These are phyloP conservation scores for Octodonta nipae DNA, from an alignment of 2,888 invertebrate species.

Conservation along the genomic window DNA sequence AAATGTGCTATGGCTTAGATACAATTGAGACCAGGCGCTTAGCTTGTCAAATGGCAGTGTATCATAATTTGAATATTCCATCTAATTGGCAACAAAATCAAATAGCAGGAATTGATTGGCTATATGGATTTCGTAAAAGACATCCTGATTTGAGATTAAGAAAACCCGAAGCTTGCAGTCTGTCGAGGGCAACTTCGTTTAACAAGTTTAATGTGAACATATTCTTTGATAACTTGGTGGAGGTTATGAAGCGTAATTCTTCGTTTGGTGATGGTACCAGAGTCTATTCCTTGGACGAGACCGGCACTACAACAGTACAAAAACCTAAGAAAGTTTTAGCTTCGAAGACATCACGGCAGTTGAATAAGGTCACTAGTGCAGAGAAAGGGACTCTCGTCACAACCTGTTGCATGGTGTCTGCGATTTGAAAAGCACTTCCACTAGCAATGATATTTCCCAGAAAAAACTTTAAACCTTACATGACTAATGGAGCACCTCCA, in stretches of 20 bases:
- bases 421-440: neutral
- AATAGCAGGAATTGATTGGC: no score
- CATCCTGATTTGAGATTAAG: constrained; percentile 10
- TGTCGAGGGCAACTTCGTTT: constrained; percentile 2
- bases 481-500: constrained; percentile 1
- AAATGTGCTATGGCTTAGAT: constrained; percentile 8
- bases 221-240: constrained; percentile 2
- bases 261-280: no score
- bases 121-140: no score
- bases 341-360: no score
- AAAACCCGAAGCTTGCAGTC: constrained; percentile 8
- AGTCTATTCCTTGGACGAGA: constrained; percentile 1
- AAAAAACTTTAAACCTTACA: constrained; percentile 1
- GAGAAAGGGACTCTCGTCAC: no score
- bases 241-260: neutral
- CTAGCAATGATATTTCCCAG: no score
- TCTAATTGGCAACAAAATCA: no score
- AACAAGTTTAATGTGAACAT: neutral
- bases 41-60: constrained; percentile 9
- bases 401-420: no score
- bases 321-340: no score
- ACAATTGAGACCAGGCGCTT: constrained; percentile 5
- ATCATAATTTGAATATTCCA: no score
- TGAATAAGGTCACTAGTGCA: no score
- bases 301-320: constrained; percentile 2